Evolutionary conservation across 1,140 invertebrate genomes (phyloP).

Genomic region (Solen grandis): DNA sequence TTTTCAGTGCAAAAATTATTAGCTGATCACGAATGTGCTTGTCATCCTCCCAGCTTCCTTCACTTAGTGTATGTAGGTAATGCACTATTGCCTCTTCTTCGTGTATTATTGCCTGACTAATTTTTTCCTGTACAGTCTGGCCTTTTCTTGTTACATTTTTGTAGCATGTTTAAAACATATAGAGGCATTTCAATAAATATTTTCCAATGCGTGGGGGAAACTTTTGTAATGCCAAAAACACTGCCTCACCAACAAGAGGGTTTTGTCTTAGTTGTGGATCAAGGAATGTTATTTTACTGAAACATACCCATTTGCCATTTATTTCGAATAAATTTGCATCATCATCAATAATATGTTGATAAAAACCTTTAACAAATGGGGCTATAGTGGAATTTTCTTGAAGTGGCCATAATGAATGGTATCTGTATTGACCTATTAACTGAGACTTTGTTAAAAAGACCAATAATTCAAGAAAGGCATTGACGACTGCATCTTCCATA

Average conservation of each 20-base stretch:
- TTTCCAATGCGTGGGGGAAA: not conserved
- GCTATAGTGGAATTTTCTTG: not conserved
- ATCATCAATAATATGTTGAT: not conserved
- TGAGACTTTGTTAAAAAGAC: not conserved
- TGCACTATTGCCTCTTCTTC: not conserved
- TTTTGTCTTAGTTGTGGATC: not conserved
- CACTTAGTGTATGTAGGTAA: not conserved
- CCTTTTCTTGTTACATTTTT: not conserved
- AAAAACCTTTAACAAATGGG: not conserved
- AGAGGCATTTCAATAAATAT: slow-evolving; percentile 20
- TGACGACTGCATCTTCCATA: slow-evolving; percentile 21
- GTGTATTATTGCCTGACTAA: not conserved
- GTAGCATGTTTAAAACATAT: not conserved
- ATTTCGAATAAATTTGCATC: slow-evolving; percentile 5
- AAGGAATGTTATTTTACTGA: slow-evolving; percentile 14
- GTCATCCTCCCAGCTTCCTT: slow-evolving; percentile 4
- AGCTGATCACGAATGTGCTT: not conserved
- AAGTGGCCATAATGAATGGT: not conserved
- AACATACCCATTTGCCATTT: not conserved
- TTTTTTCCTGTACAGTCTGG: not conserved
- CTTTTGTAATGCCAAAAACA: not conserved
- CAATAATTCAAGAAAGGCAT: slow-evolving; percentile 18
- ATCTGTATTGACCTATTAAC: not conserved
- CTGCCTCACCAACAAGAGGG: not conserved
- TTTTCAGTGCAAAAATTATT: not conserved